Conservation (phyloP, 1,140 invertebrate species). For the Chelonus insularis region DNA sequence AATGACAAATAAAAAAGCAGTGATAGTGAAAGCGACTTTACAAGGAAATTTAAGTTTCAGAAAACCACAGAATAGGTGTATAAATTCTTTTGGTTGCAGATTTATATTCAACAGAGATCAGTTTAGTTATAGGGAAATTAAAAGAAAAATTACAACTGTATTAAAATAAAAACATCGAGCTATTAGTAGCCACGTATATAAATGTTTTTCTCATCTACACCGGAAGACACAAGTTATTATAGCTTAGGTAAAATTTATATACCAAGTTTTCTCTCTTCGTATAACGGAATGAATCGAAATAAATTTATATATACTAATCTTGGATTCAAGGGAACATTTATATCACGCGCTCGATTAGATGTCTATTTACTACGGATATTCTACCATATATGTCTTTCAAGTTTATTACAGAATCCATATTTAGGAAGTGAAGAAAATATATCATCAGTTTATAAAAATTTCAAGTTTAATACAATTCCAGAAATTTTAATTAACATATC, state of each 20-base stretch:
- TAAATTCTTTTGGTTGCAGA: background rate
- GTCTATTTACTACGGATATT: background rate
- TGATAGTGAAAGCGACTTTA: background rate
- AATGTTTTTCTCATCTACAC: background rate
- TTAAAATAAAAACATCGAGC: background rate
- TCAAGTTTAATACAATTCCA: too few relatives aligned
- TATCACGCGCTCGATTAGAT: conserved; percentile 18
- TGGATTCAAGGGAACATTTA: conserved; percentile 19
- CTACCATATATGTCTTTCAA: background rate
- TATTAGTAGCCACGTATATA: background rate
- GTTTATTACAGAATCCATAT: conserved; percentile 10
- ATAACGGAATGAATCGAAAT: conserved; percentile 25
- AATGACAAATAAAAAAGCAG: too few relatives aligned
- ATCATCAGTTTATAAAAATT: too few relatives aligned
- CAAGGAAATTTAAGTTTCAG: background rate
- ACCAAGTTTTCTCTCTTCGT: background rate
- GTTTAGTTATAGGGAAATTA: too few relatives aligned
- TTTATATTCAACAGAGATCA: background rate
- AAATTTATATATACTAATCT: conserved; percentile 27
- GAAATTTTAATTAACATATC: too few relatives aligned
- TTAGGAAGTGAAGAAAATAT: too few relatives aligned
- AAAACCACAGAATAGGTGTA: background rate
- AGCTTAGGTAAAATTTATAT: conserved; percentile 3
- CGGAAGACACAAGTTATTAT: background rate
- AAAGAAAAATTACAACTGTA: too few relatives aligned